Percentiles rank a stretch among this genome's conserved stretches.
Evolutionary conservation across 2,888 invertebrate genomes (phyloP).

Genomic region (Spilarctia lutea): DNA sequence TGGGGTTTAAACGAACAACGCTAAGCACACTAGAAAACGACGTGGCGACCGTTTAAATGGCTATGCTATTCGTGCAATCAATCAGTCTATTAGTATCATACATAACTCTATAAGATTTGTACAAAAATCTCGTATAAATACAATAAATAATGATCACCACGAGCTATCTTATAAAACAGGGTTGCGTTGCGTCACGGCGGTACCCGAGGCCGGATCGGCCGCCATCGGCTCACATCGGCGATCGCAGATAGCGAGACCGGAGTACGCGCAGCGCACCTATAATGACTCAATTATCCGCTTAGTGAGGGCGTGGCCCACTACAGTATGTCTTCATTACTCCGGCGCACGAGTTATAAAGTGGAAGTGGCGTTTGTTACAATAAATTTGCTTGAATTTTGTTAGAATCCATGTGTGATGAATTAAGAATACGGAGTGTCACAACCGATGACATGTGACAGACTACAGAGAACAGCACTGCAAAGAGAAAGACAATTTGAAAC

Average conservation of each 20-base stretch:
- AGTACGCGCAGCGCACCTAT: constrained; percentile 78
- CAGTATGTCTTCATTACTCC: constrained; percentile 84
- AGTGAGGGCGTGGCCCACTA: constrained; percentile 77
- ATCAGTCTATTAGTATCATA: neutral
- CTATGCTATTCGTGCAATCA: neutral
- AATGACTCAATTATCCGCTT: constrained; percentile 87
- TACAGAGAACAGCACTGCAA: too few relatives aligned
- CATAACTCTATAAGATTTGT: neutral
- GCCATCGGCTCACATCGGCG: constrained; percentile 57
- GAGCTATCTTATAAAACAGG: constrained; percentile 23
- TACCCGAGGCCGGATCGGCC: constrained; percentile 68
- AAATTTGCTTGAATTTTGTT: neutral
- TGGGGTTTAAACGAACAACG: too few relatives aligned
- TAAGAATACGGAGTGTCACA: neutral
- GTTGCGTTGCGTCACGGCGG: constrained; percentile 42
- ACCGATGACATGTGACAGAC: too few relatives aligned
- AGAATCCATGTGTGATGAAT: neutral
- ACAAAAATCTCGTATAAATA: constrained; percentile 17
- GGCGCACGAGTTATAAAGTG: constrained; percentile 51
- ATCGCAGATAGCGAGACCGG: constrained; percentile 69
- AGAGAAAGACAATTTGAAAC: too few relatives aligned
- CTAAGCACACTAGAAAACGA: too few relatives aligned
- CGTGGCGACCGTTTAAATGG: too few relatives aligned
- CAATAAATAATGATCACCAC: constrained; percentile 20
- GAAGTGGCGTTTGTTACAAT: constrained; percentile 45